These are phyloP conservation scores for Pongo pygmaeus DNA, from an alignment of 2,113 vertebrate species.

Conservation along the genomic window DNA sequence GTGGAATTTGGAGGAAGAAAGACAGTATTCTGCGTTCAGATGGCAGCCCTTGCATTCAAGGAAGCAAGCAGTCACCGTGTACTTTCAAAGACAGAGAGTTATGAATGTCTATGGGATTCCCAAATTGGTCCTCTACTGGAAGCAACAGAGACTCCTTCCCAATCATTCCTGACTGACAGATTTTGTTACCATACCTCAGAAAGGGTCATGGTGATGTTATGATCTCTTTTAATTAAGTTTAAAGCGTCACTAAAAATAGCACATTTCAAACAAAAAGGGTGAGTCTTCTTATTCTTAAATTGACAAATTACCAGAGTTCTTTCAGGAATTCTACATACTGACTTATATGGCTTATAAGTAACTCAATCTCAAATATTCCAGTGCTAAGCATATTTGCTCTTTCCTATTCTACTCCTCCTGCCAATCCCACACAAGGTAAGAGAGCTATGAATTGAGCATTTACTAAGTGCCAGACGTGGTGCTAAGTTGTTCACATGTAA, in stretches of 20 bases:
- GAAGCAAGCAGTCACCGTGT: background rate
- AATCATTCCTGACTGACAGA: background rate
- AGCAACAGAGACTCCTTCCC: background rate
- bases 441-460: background rate
- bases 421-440: background rate
- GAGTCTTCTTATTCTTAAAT: background rate
- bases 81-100: background rate
- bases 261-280: background rate
- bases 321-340: background rate
- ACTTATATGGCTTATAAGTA: background rate
- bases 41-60: background rate
- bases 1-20: background rate
- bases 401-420: background rate
- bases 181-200: background rate
- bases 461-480: background rate
- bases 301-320: background rate
- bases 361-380: background rate
- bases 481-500: background rate
- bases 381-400: background rate
- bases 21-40: background rate
- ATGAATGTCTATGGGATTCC: background rate
- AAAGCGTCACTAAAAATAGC: background rate
- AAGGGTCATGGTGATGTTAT: background rate
- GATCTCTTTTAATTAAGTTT: background rate
- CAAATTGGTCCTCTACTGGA: background rate